phyloP scores from a whole-genome alignment of 2,797 vertebrate genomes.

The Aldrovandia affinis region DNA sequence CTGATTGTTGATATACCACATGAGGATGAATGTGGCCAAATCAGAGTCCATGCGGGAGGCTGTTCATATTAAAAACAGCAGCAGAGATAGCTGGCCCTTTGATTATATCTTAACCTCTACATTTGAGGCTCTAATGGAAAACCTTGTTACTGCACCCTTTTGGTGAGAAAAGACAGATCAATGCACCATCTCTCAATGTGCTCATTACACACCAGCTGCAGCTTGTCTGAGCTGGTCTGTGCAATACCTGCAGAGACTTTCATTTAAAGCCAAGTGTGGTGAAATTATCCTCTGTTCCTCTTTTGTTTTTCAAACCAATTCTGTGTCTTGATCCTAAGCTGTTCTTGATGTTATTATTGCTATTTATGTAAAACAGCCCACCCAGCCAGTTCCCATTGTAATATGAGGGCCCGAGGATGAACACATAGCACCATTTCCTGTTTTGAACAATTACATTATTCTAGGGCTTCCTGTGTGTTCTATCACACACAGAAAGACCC shows the following conservation, averaged over 20 bases:
- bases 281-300: too few species aligned
- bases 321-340: not conserved
- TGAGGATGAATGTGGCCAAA: too few species aligned
- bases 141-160: too few species aligned
- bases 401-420: not conserved
- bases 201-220: too few species aligned
- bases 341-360: not conserved
- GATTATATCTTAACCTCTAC: not conserved
- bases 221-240: too few species aligned
- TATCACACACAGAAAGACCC: not conserved
- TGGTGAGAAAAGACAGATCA: not conserved
- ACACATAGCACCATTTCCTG: slow-evolving; percentile 19
- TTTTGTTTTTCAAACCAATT: not conserved
- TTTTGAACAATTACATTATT: slow-evolving; percentile 19
- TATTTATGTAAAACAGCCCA: not conserved
- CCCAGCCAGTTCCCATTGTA: not conserved
- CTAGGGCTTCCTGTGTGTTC: not conserved
- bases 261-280: too few species aligned
- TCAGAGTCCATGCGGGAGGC: too few species aligned
- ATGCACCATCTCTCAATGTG: too few species aligned
- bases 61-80: not conserved
- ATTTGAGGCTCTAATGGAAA: too few species aligned
- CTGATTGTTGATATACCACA: too few species aligned
- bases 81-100: not conserved
- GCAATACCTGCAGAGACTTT: too few species aligned